Conservation (phyloP, 2,113 vertebrate species). For the Tragelaphus strepsiceros region DNA sequence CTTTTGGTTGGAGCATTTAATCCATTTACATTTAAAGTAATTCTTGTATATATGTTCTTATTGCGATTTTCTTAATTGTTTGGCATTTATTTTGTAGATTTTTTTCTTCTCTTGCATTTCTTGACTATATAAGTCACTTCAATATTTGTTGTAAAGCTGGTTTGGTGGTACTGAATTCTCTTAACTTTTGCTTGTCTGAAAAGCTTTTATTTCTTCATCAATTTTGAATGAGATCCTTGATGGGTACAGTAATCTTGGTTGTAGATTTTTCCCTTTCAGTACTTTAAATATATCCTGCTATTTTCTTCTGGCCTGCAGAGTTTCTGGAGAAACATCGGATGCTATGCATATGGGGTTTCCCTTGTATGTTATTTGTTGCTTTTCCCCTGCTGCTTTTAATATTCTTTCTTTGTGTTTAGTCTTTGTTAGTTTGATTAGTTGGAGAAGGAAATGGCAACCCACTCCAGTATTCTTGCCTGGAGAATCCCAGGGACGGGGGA, state of each 20-base stretch:
- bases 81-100: background rate
- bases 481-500: too few relatives aligned
- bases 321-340: background rate
- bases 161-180: background rate
- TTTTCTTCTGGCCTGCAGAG: background rate
- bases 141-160: background rate
- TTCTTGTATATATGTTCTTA: background rate
- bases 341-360: background rate
- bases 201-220: background rate
- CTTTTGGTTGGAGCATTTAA: background rate
- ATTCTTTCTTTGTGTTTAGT: background rate
- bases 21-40: background rate
- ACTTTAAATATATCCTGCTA: background rate
- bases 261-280: background rate
- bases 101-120: background rate
- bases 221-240: background rate
- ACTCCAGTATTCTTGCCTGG: too few relatives aligned
- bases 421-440: background rate
- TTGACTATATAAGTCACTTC: rapidly evolving
- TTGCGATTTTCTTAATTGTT: background rate
- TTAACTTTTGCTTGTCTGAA: background rate
- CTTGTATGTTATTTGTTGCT: background rate
- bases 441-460: too few relatives aligned
- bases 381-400: background rate
- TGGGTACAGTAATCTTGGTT: background rate